These are phyloP conservation scores for Tromatobia lineatoria DNA, from an alignment of 2,888 invertebrate species.

Conservation along the genomic window DNA sequence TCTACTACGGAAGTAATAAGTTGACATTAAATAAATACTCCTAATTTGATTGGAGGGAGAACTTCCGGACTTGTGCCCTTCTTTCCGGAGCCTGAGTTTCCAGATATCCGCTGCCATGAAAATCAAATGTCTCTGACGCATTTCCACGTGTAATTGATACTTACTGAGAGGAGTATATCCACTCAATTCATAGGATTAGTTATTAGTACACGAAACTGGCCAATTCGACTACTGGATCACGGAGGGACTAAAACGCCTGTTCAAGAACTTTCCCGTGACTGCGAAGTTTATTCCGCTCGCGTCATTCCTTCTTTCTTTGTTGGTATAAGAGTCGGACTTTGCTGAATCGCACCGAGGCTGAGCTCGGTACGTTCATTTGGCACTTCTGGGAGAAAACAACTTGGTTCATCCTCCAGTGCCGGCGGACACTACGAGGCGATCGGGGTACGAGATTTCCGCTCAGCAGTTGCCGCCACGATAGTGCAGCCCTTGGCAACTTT, in stretches of 20 bases:
- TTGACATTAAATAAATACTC: neutral
- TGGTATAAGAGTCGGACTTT: neutral
- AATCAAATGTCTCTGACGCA: slow-evolving; percentile 2
- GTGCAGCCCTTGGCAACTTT: slow-evolving; percentile 12
- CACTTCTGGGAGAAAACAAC: slow-evolving; percentile 51
- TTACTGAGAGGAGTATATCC: neutral
- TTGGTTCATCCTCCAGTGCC: slow-evolving; percentile 38
- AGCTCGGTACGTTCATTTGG: slow-evolving; percentile 35
- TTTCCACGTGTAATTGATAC: neutral
- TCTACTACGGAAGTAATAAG: neutral
- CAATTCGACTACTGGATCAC: neutral
- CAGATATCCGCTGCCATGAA: neutral
- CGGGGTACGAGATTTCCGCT: slow-evolving; percentile 34
- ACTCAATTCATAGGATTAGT: neutral
- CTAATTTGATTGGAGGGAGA: neutral
- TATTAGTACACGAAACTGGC: neutral
- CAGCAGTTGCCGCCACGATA: slow-evolving; percentile 32
- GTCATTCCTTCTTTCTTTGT: slow-evolving; percentile 20
- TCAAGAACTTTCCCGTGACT: slow-evolving; percentile 28
- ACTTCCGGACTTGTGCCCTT: neutral
- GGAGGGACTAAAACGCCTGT: neutral
- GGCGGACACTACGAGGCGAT: slow-evolving; percentile 13
- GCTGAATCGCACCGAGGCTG: slow-evolving; percentile 24
- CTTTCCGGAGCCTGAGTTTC: neutral
- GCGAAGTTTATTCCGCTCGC: slow-evolving; percentile 37